phyloP scores from a whole-genome alignment of 2,888 invertebrate species.

The Tachina grossa region DNA sequence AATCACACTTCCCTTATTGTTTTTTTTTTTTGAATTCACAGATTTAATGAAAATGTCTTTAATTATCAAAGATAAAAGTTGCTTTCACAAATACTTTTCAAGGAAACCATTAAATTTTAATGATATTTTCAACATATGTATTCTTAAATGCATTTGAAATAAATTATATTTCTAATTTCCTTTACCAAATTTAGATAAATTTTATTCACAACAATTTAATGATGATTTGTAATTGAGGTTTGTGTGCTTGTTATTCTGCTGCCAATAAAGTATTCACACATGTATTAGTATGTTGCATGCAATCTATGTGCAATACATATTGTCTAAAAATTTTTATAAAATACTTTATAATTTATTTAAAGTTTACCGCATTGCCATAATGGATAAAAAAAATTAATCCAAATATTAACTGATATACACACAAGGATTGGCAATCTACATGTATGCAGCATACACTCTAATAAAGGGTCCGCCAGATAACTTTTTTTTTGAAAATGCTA shows the following conservation, averaged over 20 bases:
- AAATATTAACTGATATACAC: neutral
- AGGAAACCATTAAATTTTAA: conserved; percentile 29
- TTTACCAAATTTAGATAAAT: conserved; percentile 10
- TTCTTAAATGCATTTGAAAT: conserved; percentile 28
- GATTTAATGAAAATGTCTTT: neutral
- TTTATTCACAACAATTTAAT: neutral
- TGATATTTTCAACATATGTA: conserved; percentile 11
- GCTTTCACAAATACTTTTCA: neutral
- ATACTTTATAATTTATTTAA: conserved; percentile 67
- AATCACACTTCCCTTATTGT: neutral
- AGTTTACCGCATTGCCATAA: conserved; percentile 60
- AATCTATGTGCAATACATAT: conserved; percentile 4
- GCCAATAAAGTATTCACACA: neutral
- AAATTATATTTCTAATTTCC: conserved; percentile 45
- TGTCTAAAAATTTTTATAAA: conserved; percentile 39
- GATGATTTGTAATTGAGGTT: neutral
- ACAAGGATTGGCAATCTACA: neutral
- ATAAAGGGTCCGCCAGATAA: too few species aligned
- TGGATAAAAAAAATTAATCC: neutral
- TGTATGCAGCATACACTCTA: neutral
- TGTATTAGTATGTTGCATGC: neutral
- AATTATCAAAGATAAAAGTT: neutral
- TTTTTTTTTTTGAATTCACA: neutral
- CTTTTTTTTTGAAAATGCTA: too few species aligned
- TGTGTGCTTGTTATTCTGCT: neutral